These are phyloP conservation scores for Odontomyia ornata DNA, from an alignment of 2,888 invertebrate species.

Conservation along the genomic window DNA sequence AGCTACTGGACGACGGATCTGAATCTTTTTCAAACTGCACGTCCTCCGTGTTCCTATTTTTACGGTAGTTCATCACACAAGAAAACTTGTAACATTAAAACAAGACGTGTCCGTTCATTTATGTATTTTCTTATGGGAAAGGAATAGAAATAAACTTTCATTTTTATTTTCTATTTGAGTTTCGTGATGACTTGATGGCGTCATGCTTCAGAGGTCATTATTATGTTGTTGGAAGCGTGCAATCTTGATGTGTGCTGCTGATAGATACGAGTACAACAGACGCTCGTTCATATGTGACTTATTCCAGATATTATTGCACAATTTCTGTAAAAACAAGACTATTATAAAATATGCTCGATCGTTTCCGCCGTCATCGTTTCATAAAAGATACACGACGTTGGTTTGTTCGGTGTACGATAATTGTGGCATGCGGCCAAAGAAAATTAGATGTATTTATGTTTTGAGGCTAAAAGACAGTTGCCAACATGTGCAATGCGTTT, in stretches of 20 bases:
- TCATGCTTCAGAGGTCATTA: constrained; percentile 1
- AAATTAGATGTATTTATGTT: constrained; percentile 31
- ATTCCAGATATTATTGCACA: constrained; percentile 3
- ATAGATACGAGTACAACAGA: constrained; percentile 6
- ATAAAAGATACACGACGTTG: background rate
- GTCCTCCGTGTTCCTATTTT: too few relatives aligned
- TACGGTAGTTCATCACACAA: too few relatives aligned
- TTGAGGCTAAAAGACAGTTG: background rate
- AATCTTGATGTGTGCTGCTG: background rate
- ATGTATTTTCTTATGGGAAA: background rate
- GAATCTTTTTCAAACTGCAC: too few relatives aligned
- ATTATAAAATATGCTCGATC: background rate
- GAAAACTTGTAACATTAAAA: too few relatives aligned
- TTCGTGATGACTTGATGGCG: background rate
- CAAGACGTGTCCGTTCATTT: background rate
- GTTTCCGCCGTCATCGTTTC: background rate
- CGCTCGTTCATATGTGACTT: background rate
- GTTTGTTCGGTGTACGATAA: background rate
- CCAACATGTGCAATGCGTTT: background rate
- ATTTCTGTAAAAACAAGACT: background rate
- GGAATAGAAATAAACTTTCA: constrained; percentile 4
- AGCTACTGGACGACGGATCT: background rate
- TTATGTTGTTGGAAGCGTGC: background rate
- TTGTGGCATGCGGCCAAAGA: constrained; percentile 24
- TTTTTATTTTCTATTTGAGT: background rate